Percentiles rank a stretch among this genome's conserved stretches.
phyloP scores from a whole-genome alignment of 2,797 vertebrate genomes.

The Molossus molossus region DNA sequence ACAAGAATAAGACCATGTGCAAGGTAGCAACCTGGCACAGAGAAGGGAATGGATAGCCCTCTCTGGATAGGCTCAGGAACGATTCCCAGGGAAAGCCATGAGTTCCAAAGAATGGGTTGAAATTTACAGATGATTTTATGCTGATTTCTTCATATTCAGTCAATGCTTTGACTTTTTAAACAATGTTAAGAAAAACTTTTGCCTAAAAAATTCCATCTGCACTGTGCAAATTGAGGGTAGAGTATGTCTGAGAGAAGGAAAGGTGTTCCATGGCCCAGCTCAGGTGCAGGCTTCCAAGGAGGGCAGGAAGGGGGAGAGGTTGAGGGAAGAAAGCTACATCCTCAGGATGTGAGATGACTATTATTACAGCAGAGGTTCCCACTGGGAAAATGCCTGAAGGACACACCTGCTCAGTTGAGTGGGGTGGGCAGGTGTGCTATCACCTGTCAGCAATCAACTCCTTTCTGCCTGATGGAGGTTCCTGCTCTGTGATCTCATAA shows the following conservation, averaged over 20 bases:
- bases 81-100: neutral
- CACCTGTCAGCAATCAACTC: neutral
- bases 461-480: neutral
- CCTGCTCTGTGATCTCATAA: neutral
- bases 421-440: neutral
- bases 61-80: neutral
- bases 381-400: neutral
- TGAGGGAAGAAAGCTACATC: neutral
- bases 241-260: neutral
- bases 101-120: neutral
- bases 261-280: neutral
- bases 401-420: too few relatives aligned
- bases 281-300: neutral
- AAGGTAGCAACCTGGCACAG: neutral
- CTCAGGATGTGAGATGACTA: neutral
- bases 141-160: neutral
- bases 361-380: neutral
- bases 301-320: neutral
- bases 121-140: neutral
- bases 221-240: neutral
- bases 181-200: slow-evolving; percentile 20
- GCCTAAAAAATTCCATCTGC: neutral
- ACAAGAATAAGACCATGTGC: neutral
- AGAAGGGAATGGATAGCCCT: neutral
- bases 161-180: slow-evolving; percentile 6